A percentile compares a stretch with the other conserved stretches of the same genome.
These are phyloP conservation scores for Romanomermis culicivorax DNA, from an alignment of 2,888 invertebrate genomes.

Conservation along the genomic window DNA sequence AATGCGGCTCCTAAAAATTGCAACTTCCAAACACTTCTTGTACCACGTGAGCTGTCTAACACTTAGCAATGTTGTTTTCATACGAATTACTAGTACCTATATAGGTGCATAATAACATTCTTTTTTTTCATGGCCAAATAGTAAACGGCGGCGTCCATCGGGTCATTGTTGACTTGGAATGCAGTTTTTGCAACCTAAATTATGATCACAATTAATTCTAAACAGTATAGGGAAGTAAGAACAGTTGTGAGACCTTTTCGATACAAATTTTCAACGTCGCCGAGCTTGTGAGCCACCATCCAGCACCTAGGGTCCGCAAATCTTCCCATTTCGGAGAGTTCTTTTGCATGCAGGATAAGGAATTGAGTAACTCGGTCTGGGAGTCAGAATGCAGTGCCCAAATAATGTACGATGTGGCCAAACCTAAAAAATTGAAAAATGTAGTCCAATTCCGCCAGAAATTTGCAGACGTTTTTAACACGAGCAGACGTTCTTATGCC, in stretches of 20 bases:
- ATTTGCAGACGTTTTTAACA: no score
- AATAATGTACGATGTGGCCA: conserved; percentile 52
- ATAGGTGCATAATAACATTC: conserved; percentile 43
- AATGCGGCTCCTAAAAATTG: no score
- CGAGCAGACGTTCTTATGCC: no score
- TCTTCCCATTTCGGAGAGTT: conserved; percentile 54
- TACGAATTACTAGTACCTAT: not conserved
- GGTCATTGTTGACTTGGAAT: conserved; percentile 73
- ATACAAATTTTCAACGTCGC: conserved; percentile 58
- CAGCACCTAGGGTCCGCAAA: conserved; percentile 67
- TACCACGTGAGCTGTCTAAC: no score
- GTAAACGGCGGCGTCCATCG: conserved; percentile 86
- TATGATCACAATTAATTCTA: not conserved
- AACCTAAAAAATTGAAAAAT: conserved; percentile 12
- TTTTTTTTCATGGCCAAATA: conserved; percentile 97
- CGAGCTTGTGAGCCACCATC: conserved; percentile 83
- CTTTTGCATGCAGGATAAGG: conserved; percentile 42
- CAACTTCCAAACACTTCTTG: no score
- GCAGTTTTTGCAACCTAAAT: conserved; percentile 61
- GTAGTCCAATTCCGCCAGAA: not conserved
- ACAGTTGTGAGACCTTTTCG: conserved; percentile 42
- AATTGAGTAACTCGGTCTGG: conserved; percentile 70
- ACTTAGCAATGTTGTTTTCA: no score
- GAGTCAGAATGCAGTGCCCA: conserved; percentile 99
- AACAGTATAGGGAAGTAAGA: not conserved